A percentile compares a stretch with the other conserved stretches of the same genome.
Conservation (phyloP, 2,888 invertebrate genomes). For the Lasiommata megera region DNA sequence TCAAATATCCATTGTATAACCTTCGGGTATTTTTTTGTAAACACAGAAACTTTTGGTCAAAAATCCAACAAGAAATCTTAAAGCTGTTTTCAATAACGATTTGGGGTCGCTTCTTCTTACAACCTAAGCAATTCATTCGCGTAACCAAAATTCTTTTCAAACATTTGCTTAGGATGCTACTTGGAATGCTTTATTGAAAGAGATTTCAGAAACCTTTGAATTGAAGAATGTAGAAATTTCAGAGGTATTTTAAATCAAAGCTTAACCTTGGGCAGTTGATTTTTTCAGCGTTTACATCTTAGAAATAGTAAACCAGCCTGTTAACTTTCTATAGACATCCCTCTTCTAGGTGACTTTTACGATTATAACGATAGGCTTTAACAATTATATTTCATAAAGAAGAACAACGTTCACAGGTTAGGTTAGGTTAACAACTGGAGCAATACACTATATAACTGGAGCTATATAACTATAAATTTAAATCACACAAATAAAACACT, state of each 20-base stretch:
- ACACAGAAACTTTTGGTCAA: neutral
- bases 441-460: too few species aligned
- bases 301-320: too few species aligned
- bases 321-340: too few species aligned
- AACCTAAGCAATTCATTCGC: slow-evolving; percentile 6
- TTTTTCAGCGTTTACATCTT: neutral
- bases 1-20: too few species aligned
- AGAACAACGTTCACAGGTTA: too few species aligned
- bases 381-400: too few species aligned
- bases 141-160: slow-evolving; percentile 11
- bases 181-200: slow-evolving; percentile 13
- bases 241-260: neutral
- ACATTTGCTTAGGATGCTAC: slow-evolving; percentile 8
- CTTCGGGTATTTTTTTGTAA: too few species aligned
- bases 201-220: slow-evolving; percentile 9
- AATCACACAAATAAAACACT: too few species aligned
- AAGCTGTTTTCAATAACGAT: neutral
- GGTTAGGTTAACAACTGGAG: too few species aligned
- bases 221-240: neutral
- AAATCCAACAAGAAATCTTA: neutral
- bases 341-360: too few species aligned
- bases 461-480: too few species aligned
- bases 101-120: neutral
- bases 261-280: neutral
- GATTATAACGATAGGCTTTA: too few species aligned